Percentiles rank a stretch among this genome's conserved stretches.
Conservation (phyloP, 2,888 invertebrate species). For the Synergus japonicus region DNA sequence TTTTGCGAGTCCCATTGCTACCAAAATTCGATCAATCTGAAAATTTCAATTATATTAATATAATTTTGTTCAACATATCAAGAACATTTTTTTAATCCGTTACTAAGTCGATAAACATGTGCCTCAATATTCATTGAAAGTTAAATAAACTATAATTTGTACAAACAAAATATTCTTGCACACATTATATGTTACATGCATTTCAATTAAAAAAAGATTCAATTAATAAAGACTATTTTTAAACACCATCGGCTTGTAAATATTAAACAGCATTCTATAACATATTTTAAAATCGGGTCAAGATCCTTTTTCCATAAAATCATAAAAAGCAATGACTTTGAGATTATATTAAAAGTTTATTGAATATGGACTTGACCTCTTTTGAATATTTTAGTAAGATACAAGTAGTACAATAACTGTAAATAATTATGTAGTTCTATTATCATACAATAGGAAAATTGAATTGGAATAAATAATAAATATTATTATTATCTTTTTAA, state of each 20-base stretch:
- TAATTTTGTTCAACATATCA: too few species aligned
- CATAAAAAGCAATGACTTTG: not conserved
- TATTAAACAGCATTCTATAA: not conserved
- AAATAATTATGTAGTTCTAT: not conserved
- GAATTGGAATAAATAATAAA: not conserved
- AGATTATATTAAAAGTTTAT: not conserved
- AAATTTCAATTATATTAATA: slow-evolving; percentile 58
- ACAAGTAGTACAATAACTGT: not conserved
- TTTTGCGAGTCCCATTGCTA: slow-evolving; percentile 85
- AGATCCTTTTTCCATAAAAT: not conserved
- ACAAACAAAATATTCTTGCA: too few species aligned
- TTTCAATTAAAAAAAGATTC: too few species aligned
- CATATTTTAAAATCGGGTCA: not conserved
- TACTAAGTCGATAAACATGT: not conserved
- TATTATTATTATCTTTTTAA: not conserved
- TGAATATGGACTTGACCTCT: not conserved
- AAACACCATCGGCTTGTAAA: not conserved
- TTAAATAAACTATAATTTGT: not conserved
- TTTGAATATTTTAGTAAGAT: not conserved
- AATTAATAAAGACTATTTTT: not conserved
- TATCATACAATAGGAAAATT: not conserved
- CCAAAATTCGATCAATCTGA: slow-evolving; percentile 89
- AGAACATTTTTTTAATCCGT: too few species aligned
- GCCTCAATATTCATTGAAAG: not conserved
- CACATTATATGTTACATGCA: too few species aligned